Percentiles rank a stretch among this genome's conserved stretches.
Evolutionary conservation across 2,113 vertebrate genomes (phyloP).

Genomic region (Toxotes chatareus): DNA sequence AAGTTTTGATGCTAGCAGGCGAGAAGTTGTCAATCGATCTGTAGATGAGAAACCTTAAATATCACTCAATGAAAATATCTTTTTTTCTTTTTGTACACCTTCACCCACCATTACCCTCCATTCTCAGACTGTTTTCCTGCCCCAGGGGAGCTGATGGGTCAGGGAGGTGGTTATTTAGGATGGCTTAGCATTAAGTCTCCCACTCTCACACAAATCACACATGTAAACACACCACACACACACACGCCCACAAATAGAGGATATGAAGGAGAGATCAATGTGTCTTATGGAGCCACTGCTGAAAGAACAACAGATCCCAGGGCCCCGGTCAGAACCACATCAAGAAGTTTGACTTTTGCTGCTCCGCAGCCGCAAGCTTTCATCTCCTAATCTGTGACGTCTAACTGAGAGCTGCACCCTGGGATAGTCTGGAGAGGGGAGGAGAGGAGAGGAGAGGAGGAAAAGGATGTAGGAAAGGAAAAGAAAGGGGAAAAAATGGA

Average conservation of each 20-base stretch:
- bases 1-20: neutral
- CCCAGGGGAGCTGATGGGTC: constrained; percentile 29
- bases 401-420: constrained; percentile 59
- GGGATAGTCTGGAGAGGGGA: too few relatives aligned
- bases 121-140: neutral
- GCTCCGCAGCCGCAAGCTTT: constrained; percentile 70
- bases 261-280: constrained; percentile 75
- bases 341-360: constrained; percentile 73
- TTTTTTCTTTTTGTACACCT: neutral
- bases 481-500: too few relatives aligned
- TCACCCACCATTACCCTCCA: neutral
- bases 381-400: constrained; percentile 76
- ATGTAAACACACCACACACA: constrained; percentile 38
- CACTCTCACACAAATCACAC: constrained; percentile 61
- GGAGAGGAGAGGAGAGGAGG: too few relatives aligned
- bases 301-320: constrained; percentile 81
- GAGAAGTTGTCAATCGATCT: neutral
- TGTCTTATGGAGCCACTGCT: constrained; percentile 70
- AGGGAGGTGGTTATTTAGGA: constrained; percentile 55
- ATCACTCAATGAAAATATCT: too few relatives aligned
- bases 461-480: too few relatives aligned
- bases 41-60: neutral
- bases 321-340: constrained; percentile 79
- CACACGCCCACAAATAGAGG: constrained; percentile 63
- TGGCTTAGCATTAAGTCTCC: constrained; percentile 60